A percentile compares a stretch with the other conserved stretches of the same genome.
These are phyloP conservation scores for Didymodactylos carnosus DNA, from an alignment of 2,888 invertebrate genomes.

Conservation along the genomic window DNA sequence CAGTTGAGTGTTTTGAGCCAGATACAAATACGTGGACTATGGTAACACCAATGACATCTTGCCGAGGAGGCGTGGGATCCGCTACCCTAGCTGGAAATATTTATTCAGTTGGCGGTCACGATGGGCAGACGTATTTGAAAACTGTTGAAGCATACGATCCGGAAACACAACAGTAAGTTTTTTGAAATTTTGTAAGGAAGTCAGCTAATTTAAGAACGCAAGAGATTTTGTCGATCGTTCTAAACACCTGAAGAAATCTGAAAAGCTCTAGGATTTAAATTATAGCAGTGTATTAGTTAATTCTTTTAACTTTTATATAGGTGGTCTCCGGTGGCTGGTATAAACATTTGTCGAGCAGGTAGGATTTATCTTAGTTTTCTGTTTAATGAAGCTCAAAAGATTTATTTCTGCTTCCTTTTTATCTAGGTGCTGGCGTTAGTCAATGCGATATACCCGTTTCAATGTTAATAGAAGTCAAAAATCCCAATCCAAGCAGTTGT, in stretches of 20 bases:
- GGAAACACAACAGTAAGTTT: background rate
- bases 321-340: slow-evolving; percentile 35
- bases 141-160: slow-evolving; percentile 16
- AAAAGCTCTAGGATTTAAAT: too few species aligned
- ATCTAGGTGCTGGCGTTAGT: background rate
- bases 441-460: background rate
- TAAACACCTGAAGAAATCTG: too few species aligned
- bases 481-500: background rate
- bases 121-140: slow-evolving; percentile 19
- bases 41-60: slow-evolving; percentile 16
- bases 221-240: background rate
- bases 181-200: background rate
- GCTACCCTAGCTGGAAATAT: slow-evolving; percentile 15
- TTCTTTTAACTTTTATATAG: background rate
- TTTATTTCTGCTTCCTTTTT: too few species aligned
- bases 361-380: too few species aligned
- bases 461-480: background rate
- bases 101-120: slow-evolving; percentile 30
- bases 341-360: slow-evolving; percentile 37
- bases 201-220: background rate
- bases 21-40: slow-evolving; percentile 17
- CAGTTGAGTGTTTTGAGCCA: slow-evolving; percentile 17
- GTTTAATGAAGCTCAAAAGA: too few species aligned
- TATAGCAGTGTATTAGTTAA: background rate
- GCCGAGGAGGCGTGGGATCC: background rate